Evolutionary conservation across 2,797 vertebrate genomes (phyloP).

Genomic region (Mareca strepera): DNA sequence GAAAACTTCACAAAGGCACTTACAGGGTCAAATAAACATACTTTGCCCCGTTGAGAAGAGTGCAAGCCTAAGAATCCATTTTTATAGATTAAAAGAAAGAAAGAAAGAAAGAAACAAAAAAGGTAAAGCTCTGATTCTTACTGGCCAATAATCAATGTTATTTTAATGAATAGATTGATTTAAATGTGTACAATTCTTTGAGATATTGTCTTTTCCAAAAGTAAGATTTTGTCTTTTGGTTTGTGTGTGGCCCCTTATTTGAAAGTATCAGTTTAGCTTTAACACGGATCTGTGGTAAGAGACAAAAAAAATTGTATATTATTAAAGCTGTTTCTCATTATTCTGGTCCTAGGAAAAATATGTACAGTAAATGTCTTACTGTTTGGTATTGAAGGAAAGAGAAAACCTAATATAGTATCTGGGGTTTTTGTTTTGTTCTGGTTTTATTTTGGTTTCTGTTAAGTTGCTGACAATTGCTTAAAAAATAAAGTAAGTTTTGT

Average conservation of each 20-base stretch:
- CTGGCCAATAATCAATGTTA: background rate
- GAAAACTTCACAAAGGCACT: background rate
- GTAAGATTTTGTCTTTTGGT: background rate
- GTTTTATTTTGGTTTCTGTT: background rate
- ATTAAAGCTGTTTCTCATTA: background rate
- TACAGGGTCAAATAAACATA: background rate
- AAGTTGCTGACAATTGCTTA: background rate
- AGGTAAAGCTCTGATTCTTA: background rate
- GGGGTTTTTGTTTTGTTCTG: background rate
- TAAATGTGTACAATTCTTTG: background rate
- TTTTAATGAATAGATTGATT: background rate
- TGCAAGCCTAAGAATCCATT: background rate
- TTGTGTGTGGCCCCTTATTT: background rate
- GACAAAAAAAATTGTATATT: background rate
- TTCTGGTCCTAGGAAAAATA: background rate
- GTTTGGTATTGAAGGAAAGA: accelerated
- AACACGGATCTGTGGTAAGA: background rate
- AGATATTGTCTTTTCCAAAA: background rate
- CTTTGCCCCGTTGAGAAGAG: background rate
- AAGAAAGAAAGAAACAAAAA: background rate
- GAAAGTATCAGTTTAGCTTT: background rate
- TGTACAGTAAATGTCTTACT: background rate
- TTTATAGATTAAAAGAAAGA: background rate
- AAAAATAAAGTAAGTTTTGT: background rate
- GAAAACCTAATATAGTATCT: background rate